Evolutionary conservation across 2,797 vertebrate species (phyloP).

Genomic region (Dicrostonyx torquatus): DNA sequence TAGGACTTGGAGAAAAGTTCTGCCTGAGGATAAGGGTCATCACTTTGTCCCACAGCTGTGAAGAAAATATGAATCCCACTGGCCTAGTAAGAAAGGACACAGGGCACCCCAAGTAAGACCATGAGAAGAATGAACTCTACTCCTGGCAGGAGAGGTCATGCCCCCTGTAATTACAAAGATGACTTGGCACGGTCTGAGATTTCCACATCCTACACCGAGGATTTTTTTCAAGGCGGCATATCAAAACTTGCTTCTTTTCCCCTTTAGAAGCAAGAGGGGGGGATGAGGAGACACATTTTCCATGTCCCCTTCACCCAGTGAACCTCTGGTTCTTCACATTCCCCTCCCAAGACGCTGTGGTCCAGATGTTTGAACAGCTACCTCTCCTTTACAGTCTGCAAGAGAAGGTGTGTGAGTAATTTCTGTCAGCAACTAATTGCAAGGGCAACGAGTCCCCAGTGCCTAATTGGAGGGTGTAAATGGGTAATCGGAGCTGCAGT

Average conservation of each 20-base stretch:
- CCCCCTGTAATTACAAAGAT: neutral
- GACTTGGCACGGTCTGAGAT: neutral
- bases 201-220: neutral
- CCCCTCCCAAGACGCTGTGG: conserved; percentile 30
- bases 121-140: neutral
- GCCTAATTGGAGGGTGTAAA: conserved; percentile 20
- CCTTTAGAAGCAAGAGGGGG: neutral
- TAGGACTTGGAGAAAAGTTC: neutral
- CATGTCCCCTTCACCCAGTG: neutral
- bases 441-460: conserved; percentile 8
- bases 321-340: neutral
- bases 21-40: neutral
- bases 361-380: conserved; percentile 51
- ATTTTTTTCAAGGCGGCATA: neutral
- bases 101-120: neutral
- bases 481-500: conserved; percentile 56
- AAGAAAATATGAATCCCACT: neutral
- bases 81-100: neutral
- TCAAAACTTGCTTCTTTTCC: neutral
- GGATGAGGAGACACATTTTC: neutral
- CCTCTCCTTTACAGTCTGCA: neutral
- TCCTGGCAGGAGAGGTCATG: neutral
- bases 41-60: neutral
- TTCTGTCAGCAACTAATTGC: conserved; percentile 49
- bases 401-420: neutral